These are phyloP conservation scores for Coreoperca whiteheadi DNA, from an alignment of 2,113 vertebrate genomes.

Conservation along the genomic window DNA sequence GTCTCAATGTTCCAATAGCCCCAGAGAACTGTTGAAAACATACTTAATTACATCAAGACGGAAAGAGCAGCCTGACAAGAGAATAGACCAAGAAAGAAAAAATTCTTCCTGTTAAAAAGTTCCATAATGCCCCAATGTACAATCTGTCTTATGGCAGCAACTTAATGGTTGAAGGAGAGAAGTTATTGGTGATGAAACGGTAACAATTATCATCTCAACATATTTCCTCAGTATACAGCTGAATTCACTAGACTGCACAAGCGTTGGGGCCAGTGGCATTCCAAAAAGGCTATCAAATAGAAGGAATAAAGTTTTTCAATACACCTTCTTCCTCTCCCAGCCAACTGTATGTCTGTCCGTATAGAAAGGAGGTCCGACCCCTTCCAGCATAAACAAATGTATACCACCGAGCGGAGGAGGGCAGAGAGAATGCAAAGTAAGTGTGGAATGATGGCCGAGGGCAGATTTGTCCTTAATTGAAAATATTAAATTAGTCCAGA, in stretches of 20 bases:
- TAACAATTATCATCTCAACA: background rate
- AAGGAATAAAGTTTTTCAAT: slow-evolving; percentile 36
- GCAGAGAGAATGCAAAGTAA: slow-evolving; percentile 10
- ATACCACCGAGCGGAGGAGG: slow-evolving; percentile 9
- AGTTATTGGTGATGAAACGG: background rate
- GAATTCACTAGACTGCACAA: slow-evolving; percentile 4
- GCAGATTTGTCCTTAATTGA: slow-evolving; percentile 53
- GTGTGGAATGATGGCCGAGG: slow-evolving; percentile 18
- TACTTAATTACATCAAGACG: background rate
- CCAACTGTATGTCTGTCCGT: slow-evolving; percentile 16
- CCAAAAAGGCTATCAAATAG: slow-evolving; percentile 26
- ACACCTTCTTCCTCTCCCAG: slow-evolving; percentile 22
- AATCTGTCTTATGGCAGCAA: slow-evolving; percentile 1
- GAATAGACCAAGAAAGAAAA: slow-evolving; percentile 7
- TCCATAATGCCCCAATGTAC: background rate
- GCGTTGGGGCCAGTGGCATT: background rate
- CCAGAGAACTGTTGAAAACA: slow-evolving; percentile 14
- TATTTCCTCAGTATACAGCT: background rate
- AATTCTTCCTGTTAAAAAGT: too few species aligned
- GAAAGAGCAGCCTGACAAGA: background rate
- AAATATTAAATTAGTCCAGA: slow-evolving; percentile 47
- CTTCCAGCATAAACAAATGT: slow-evolving; percentile 43
- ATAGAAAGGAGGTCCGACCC: background rate
- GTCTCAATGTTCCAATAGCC: slow-evolving; percentile 1
- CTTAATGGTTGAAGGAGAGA: background rate